Evolutionary conservation across 2,888 invertebrate species (phyloP).

Genomic region (Pheosia gnoma): DNA sequence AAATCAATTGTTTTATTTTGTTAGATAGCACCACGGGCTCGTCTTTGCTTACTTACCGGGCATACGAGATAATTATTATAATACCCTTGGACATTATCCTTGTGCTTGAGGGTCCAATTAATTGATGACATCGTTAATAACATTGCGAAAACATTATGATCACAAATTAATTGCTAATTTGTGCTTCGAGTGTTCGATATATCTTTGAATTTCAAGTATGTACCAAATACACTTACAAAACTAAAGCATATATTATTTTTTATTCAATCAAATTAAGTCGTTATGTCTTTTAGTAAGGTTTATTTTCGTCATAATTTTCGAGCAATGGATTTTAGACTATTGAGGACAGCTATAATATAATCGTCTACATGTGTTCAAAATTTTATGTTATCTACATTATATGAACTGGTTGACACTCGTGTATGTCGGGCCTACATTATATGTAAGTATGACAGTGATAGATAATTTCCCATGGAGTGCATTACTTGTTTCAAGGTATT

Average conservation of each 20-base stretch:
- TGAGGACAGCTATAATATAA: too few species aligned
- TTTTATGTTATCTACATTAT: too few species aligned
- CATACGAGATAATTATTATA: slow-evolving; percentile 47
- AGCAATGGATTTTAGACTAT: too few species aligned
- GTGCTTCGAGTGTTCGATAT: not conserved
- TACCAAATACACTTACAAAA: not conserved
- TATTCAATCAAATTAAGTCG: too few species aligned
- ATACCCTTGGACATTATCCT: slow-evolving; percentile 46
- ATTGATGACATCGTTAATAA: slow-evolving; percentile 47
- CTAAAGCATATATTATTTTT: too few species aligned
- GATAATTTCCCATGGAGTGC: slow-evolving; percentile 12
- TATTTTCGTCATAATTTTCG: too few species aligned
- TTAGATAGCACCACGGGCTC: not conserved
- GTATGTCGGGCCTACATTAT: too few species aligned
- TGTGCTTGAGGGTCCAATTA: slow-evolving; percentile 40
- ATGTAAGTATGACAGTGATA: slow-evolving; percentile 22
- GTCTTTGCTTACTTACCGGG: slow-evolving; percentile 8
- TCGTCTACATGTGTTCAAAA: too few species aligned
- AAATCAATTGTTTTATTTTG: not conserved
- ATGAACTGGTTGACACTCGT: too few species aligned
- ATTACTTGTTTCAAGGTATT: slow-evolving; percentile 15
- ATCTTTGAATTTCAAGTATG: slow-evolving; percentile 3
- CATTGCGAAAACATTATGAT: slow-evolving; percentile 46
- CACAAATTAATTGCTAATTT: slow-evolving; percentile 10
- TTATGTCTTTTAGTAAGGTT: too few species aligned